Evolutionary conservation across 2,113 vertebrate species (phyloP).

Genomic region (Ibidorhyncha struthersii): DNA sequence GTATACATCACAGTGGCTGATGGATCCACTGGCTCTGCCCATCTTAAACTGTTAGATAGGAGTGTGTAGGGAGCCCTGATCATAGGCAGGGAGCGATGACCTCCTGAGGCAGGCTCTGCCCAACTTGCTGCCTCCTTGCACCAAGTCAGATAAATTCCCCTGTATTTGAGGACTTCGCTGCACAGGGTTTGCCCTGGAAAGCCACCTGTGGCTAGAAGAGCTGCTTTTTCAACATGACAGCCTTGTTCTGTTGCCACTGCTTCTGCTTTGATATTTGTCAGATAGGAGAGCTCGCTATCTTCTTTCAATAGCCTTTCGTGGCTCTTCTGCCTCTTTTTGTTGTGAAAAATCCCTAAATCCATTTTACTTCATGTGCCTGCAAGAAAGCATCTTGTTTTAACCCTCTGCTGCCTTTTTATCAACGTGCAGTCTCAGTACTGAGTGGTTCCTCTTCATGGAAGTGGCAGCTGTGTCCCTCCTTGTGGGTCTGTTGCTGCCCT

Average conservation of each 20-base stretch:
- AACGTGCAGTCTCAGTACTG: not conserved
- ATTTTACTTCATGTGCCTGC: not conserved
- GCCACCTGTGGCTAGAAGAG: not conserved
- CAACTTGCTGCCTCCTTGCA: not conserved
- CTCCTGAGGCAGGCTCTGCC: not conserved
- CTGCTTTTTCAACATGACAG: not conserved
- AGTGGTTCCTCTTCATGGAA: not conserved
- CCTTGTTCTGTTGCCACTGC: not conserved
- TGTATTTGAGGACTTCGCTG: not conserved
- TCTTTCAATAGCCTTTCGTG: constrained; percentile 22
- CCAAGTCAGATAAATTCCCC: not conserved
- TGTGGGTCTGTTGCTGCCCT: not conserved
- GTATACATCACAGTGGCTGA: not conserved
- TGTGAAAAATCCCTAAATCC: not conserved
- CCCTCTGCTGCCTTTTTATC: not conserved
- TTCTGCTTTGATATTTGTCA: not conserved
- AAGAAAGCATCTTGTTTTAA: constrained; percentile 30
- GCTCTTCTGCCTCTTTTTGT: not conserved
- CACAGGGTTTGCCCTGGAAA: not conserved
- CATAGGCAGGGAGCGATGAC: not conserved
- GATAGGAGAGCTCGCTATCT: not conserved
- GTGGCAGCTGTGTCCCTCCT: constrained; percentile 9
- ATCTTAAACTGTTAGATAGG: not conserved
- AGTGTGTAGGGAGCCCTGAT: not conserved
- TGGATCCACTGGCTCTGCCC: not conserved